A percentile compares a stretch with the other conserved stretches of the same genome.
Evolutionary conservation across 2,797 vertebrate species (phyloP).

Genomic region (Sebastes miniatus): DNA sequence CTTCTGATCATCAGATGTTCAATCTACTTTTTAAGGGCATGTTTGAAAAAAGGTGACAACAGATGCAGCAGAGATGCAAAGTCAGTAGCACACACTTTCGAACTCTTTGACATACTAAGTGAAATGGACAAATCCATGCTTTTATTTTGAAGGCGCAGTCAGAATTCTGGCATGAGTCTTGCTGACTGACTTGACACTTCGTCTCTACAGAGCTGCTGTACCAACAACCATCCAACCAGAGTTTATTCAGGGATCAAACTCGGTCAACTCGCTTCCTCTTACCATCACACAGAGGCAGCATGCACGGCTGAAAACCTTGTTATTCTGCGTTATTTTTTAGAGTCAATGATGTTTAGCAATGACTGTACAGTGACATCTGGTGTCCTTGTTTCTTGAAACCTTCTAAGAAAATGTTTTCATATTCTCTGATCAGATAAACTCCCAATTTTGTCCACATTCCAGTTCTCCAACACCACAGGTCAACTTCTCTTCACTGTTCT

Average conservation of each 20-base stretch:
- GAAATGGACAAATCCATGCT: neutral
- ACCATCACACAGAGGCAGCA: neutral
- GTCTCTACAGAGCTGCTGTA: slow-evolving; percentile 7
- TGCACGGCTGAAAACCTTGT: neutral
- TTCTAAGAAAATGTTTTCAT: neutral
- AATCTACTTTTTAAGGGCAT: neutral
- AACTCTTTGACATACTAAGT: too few relatives aligned
- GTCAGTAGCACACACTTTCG: neutral
- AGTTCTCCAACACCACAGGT: neutral
- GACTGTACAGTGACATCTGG: slow-evolving; percentile 2
- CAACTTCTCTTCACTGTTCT: slow-evolving; percentile 12
- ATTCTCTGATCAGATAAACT: neutral
- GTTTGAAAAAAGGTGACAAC: neutral
- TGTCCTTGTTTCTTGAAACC: neutral
- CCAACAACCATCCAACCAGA: neutral
- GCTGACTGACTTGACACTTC: neutral
- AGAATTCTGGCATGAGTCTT: neutral
- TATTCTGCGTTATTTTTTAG: too few relatives aligned
- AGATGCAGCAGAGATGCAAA: neutral
- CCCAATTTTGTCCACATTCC: neutral
- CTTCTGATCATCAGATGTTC: neutral
- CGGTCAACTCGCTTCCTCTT: neutral
- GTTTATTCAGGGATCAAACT: slow-evolving; percentile 38
- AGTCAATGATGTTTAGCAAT: neutral
- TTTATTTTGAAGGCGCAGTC: slow-evolving; percentile 44